These are phyloP conservation scores for Podarcis lilfordi DNA, from an alignment of 2,797 vertebrate genomes.

Conservation along the genomic window DNA sequence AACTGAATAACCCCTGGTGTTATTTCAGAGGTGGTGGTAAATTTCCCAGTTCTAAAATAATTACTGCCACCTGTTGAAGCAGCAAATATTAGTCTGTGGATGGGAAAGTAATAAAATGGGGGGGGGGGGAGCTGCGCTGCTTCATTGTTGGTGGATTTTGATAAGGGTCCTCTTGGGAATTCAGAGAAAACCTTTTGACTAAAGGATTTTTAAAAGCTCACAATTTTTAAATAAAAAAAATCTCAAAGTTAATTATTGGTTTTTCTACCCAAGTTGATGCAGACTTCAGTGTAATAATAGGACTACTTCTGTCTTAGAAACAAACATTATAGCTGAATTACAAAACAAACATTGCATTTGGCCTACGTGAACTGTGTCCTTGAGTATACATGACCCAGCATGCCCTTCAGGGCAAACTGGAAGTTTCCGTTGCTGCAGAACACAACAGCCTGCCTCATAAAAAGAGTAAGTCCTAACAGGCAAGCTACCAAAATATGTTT, in stretches of 20 bases:
- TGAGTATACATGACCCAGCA: conserved; percentile 3
- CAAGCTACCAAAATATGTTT: neutral
- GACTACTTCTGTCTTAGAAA: neutral
- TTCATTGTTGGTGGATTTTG: neutral
- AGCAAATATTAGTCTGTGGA: neutral
- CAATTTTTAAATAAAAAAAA: neutral
- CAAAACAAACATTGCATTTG: conserved; percentile 16
- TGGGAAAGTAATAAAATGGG: neutral
- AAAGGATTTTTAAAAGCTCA: neutral
- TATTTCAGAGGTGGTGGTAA: neutral
- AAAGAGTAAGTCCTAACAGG: neutral
- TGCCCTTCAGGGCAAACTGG: neutral
- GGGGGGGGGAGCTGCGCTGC: neutral
- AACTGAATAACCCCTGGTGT: neutral
- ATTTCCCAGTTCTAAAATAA: neutral
- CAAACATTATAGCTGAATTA: conserved; percentile 4
- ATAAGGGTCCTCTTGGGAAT: neutral
- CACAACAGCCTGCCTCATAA: neutral
- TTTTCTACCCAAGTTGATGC: neutral
- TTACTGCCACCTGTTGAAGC: neutral
- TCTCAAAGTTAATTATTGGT: neutral
- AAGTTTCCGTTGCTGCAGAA: neutral
- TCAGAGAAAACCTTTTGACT: neutral
- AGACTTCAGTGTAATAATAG: neutral
- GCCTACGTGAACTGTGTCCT: neutral